phyloP scores from a whole-genome alignment of 1,140 invertebrate species.

The Whitmania pigra region DNA sequence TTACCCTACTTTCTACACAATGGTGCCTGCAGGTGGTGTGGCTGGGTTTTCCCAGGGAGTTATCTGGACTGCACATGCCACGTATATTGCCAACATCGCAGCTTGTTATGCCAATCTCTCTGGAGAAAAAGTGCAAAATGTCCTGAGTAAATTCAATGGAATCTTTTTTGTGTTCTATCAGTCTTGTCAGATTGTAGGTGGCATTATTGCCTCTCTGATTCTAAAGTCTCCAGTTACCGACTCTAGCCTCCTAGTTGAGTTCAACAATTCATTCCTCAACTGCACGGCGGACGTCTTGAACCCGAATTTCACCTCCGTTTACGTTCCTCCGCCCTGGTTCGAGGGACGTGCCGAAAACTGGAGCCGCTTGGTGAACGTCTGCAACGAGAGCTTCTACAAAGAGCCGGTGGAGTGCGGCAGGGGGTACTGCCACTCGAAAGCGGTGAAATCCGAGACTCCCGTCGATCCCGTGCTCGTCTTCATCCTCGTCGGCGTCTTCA shows the following conservation, averaged over 20 bases:
- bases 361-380: not conserved
- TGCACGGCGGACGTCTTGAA: slow-evolving; percentile 1
- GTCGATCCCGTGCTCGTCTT: slow-evolving; percentile 27
- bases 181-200: slow-evolving; percentile 31
- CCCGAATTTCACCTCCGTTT: not conserved
- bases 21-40: slow-evolving; percentile 29
- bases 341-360: not conserved
- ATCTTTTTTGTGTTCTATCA: slow-evolving; percentile 34
- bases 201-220: slow-evolving; percentile 31
- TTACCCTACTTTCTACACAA: slow-evolving; percentile 31
- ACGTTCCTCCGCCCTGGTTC: not conserved
- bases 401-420: not conserved
- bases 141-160: slow-evolving; percentile 33
- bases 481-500: slow-evolving; percentile 32
- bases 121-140: slow-evolving; percentile 27
- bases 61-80: slow-evolving; percentile 32
- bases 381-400: not conserved
- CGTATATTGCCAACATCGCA: slow-evolving; percentile 32
- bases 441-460: slow-evolving; percentile 8
- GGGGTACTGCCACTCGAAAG: slow-evolving; percentile 8
- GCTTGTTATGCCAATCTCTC: slow-evolving; percentile 29
- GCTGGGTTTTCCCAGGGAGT: slow-evolving; percentile 31
- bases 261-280: slow-evolving; percentile 18
- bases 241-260: slow-evolving; percentile 19
- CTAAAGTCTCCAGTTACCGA: slow-evolving; percentile 24